Conservation (phyloP, 23 tunicate genomes). For the Trididemnum nubilum region DNA sequence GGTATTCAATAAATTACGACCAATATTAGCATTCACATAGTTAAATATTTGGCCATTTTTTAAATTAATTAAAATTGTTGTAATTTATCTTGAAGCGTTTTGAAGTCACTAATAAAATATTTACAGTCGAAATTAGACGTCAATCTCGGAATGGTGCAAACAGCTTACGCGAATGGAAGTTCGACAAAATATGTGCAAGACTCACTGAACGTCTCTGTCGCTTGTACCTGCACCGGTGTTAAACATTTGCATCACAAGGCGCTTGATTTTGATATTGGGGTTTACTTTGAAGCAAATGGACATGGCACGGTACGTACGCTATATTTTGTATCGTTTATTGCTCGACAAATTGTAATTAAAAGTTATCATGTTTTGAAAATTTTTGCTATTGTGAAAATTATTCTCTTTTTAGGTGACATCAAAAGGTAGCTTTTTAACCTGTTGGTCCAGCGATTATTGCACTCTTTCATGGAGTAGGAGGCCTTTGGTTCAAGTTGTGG, state of each 20-base stretch:
- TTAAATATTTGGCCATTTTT: too few relatives aligned
- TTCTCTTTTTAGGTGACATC: neutral
- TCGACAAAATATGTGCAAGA: slow-evolving; percentile 73
- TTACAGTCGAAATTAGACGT: slow-evolving; percentile 61
- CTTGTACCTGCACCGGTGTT: slow-evolving; percentile 87
- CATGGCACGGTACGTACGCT: slow-evolving; percentile 85
- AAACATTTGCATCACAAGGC: slow-evolving; percentile 92
- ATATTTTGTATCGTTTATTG: neutral
- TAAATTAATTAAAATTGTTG: too few relatives aligned
- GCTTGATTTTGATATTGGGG: slow-evolving; percentile 86
- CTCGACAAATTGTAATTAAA: too few relatives aligned
- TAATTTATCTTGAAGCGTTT: too few relatives aligned
- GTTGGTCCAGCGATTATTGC: too few relatives aligned
- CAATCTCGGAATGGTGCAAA: slow-evolving; percentile 84
- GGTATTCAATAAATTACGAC: too few relatives aligned
- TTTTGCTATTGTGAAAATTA: neutral
- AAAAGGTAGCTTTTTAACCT: too few relatives aligned
- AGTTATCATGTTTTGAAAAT: neutral
- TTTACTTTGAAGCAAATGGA: slow-evolving; percentile 99
- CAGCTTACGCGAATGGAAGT: slow-evolving; percentile 97
- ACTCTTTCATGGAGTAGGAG: too few relatives aligned
- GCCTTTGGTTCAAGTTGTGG: too few relatives aligned
- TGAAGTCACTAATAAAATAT: too few relatives aligned
- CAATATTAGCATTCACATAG: too few relatives aligned
- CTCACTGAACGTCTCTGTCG: slow-evolving; percentile 47